phyloP scores from a whole-genome alignment of 64 coral and sea anemone species.

The Astreopora myriophthalma region DNA sequence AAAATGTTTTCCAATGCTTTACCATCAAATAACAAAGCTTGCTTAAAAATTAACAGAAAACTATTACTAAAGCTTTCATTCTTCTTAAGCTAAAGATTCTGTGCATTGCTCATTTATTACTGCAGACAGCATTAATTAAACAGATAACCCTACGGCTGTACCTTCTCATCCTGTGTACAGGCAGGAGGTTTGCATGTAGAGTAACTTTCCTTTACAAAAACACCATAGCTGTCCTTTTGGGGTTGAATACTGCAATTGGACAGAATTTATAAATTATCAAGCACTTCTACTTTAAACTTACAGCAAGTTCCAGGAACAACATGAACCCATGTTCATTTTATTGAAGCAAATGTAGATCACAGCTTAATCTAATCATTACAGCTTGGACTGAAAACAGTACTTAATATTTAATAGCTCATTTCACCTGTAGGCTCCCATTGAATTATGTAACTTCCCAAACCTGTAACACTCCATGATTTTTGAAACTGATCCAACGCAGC shows the following conservation, averaged over 20 bases:
- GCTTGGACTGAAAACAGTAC: too few species aligned
- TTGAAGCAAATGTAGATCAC: too few species aligned
- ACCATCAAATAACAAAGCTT: too few species aligned
- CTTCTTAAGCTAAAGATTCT: too few species aligned
- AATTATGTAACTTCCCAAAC: neutral
- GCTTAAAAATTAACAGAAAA: too few species aligned
- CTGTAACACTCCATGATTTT: constrained; percentile 13
- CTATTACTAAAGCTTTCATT: too few species aligned
- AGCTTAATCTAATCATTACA: too few species aligned
- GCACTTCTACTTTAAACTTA: too few species aligned
- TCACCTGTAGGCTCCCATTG: neutral
- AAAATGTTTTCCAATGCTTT: too few species aligned
- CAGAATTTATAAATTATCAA: neutral
- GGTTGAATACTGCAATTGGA: neutral
- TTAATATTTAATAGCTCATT: neutral
- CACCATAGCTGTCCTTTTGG: neutral
- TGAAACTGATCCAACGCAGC: constrained; percentile 16
- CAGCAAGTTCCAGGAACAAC: too few species aligned
- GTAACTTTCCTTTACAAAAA: neutral
- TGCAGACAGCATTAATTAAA: neutral
- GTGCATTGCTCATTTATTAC: too few species aligned
- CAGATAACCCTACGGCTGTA: neutral
- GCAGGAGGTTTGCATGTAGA: neutral
- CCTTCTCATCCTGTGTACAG: neutral
- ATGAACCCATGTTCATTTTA: too few species aligned